phyloP scores from a whole-genome alignment of 2,113 vertebrate species.

The Pelecanus crispus region DNA sequence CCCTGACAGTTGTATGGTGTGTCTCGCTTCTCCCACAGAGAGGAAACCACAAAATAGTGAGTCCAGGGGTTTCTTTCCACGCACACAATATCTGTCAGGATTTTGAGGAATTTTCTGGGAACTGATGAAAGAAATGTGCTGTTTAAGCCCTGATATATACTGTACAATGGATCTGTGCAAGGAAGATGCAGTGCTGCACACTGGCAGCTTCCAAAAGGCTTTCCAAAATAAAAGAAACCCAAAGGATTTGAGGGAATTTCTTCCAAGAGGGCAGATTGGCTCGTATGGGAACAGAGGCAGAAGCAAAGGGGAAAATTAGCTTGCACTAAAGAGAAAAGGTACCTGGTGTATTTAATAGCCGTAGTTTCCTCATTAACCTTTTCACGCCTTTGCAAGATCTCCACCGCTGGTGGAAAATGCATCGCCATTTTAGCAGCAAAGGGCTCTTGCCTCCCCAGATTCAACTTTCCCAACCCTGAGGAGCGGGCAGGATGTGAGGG shows the following conservation, averaged over 20 bases:
- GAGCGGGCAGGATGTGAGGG: neutral
- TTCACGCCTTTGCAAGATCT: neutral
- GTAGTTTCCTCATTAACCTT: neutral
- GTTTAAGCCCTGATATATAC: constrained; percentile 5
- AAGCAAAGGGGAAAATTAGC: neutral
- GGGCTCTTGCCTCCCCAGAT: neutral
- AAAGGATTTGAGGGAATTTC: neutral
- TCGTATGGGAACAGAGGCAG: neutral
- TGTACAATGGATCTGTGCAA: neutral
- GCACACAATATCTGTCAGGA: constrained; percentile 42
- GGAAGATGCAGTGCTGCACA: neutral
- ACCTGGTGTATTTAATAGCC: neutral
- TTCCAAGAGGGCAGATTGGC: neutral
- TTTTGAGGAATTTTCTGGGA: constrained; percentile 54
- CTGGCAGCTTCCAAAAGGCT: neutral
- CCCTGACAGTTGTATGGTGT: constrained; percentile 50
- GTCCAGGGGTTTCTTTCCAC: constrained; percentile 31
- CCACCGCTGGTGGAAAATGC: fast-evolving
- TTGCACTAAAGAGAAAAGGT: neutral
- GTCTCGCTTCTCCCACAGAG: constrained; percentile 52
- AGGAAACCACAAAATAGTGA: constrained; percentile 60
- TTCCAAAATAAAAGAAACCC: neutral
- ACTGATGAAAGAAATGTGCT: constrained; percentile 33
- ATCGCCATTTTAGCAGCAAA: neutral
- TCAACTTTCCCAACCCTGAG: neutral